Conservation (phyloP, 2,797 vertebrate genomes). For the Rousettus madagascariensis region DNA sequence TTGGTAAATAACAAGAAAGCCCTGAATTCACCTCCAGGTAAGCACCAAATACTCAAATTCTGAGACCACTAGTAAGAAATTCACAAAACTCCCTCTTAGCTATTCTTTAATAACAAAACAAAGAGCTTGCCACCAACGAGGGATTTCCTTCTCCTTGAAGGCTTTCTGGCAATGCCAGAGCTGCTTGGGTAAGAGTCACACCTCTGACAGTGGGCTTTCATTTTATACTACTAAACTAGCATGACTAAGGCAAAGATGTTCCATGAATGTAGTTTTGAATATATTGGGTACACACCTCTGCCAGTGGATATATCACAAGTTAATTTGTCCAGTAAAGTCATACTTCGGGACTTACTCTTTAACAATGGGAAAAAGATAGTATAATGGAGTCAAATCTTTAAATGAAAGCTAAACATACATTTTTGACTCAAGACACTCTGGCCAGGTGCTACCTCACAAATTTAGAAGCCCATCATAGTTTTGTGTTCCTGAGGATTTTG, state of each 20-base stretch:
- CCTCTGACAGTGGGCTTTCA: not conserved
- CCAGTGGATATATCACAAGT: not conserved
- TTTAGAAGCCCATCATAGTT: not conserved
- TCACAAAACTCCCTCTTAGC: not conserved
- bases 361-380: not conserved
- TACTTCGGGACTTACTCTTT: not conserved
- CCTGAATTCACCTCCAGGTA: not conserved
- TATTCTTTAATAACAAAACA: not conserved
- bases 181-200: not conserved
- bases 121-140: not conserved
- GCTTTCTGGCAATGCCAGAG: not conserved
- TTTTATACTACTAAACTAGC: not conserved
- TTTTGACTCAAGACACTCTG: not conserved
- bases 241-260: not conserved
- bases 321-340: not conserved
- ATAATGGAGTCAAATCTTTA: not conserved
- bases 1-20: not conserved
- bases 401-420: not conserved
- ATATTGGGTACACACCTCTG: not conserved
- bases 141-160: not conserved
- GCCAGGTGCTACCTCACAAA: not conserved
- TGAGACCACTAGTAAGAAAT: not conserved
- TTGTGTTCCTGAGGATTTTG: not conserved
- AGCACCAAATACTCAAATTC: not conserved
- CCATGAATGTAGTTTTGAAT: not conserved